Percentiles rank a stretch among this genome's conserved stretches.
phyloP scores from a whole-genome alignment of 2,888 invertebrate species.

The Drosophila nr. fundita region DNA sequence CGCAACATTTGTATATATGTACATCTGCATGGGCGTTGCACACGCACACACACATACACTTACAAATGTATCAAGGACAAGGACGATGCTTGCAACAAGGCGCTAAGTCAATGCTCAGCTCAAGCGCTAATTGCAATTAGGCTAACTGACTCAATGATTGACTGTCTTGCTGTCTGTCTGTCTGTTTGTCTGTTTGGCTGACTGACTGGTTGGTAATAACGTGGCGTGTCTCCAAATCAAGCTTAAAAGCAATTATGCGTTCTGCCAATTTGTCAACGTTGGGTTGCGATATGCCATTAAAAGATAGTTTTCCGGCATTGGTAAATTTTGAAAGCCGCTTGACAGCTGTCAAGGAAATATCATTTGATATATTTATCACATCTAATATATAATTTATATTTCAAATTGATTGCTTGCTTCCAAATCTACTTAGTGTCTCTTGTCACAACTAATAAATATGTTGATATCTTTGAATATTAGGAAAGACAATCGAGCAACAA shows the following conservation, averaged over 20 bases:
- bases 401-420: not conserved
- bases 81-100: slow-evolving; percentile 57
- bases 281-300: slow-evolving; percentile 41
- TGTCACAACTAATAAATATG: not conserved
- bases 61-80: not conserved
- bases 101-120: slow-evolving; percentile 49
- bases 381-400: not conserved
- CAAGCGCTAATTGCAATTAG: slow-evolving; percentile 63
- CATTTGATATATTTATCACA: not conserved
- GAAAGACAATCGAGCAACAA: slow-evolving; percentile 6
- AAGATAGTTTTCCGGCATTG: slow-evolving; percentile 37
- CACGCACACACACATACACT: not conserved
- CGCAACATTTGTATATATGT: slow-evolving; percentile 16
- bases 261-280: slow-evolving; percentile 50
- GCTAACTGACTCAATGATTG: not conserved
- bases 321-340: not conserved
- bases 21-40: slow-evolving; percentile 7
- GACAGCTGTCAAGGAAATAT: not conserved
- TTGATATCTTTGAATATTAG: not conserved
- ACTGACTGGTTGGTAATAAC: not conserved
- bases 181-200: not conserved
- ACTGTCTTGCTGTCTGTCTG: not conserved
- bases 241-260: slow-evolving; percentile 74
- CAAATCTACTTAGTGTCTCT: not conserved
- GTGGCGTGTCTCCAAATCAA: slow-evolving; percentile 60